Evolutionary conservation across 2,113 vertebrate genomes (phyloP).

Genomic region (Ciconia maguari): DNA sequence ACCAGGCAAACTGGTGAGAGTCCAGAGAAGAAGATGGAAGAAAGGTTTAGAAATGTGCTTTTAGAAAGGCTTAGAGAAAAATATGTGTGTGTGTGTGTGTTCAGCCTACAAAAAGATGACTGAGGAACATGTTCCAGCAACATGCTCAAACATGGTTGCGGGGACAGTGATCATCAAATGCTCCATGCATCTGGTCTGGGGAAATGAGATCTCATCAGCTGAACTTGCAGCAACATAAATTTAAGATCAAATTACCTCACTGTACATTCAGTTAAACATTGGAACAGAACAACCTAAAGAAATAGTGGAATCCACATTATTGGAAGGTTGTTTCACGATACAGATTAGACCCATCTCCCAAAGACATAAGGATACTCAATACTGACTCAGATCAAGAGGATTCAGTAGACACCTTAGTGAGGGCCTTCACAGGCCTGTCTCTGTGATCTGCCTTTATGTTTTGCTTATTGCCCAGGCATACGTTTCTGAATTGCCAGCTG

Average conservation of each 20-base stretch:
- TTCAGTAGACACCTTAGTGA: background rate
- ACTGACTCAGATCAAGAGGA: background rate
- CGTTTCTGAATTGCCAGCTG: background rate
- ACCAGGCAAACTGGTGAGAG: background rate
- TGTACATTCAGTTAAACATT: background rate
- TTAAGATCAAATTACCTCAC: background rate
- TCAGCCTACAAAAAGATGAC: background rate
- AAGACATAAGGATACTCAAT: background rate
- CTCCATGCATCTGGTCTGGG: background rate
- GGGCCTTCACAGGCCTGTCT: background rate
- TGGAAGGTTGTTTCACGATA: background rate
- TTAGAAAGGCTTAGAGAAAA: background rate
- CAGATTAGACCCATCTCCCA: background rate
- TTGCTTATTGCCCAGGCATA: background rate
- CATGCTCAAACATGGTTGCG: background rate
- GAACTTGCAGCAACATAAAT: background rate
- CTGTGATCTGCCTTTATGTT: background rate
- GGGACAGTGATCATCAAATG: background rate
- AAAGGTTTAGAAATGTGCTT: background rate
- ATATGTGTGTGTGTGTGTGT: accelerated
- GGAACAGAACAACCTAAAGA: background rate
- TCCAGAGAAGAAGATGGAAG: background rate
- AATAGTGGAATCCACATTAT: background rate
- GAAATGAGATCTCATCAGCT: background rate
- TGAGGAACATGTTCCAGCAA: background rate